phyloP scores from a whole-genome alignment of 2,797 vertebrate genomes.

The Alcedo quadribrachys region DNA sequence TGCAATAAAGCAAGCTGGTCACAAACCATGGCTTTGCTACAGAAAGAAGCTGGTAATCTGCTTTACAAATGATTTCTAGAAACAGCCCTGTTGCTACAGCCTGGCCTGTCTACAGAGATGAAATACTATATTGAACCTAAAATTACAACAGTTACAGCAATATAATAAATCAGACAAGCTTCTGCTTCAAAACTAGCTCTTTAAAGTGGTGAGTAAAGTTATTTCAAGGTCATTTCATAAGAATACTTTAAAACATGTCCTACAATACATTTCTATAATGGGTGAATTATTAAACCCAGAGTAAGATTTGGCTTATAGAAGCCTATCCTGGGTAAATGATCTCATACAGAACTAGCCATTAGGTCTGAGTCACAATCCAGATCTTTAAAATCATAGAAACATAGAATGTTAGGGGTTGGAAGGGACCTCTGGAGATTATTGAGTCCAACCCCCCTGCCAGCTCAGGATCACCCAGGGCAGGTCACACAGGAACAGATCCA shows the following conservation, averaged over 20 bases:
- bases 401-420: too few species aligned
- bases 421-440: too few species aligned
- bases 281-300: background rate
- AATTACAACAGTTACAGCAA: background rate
- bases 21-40: background rate
- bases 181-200: background rate
- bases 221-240: background rate
- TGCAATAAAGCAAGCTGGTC: background rate
- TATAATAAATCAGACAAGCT: background rate
- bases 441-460: too few species aligned
- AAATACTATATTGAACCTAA: background rate
- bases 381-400: background rate
- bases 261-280: background rate
- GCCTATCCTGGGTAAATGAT: background rate
- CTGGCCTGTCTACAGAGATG: background rate
- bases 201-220: background rate
- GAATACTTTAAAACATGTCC: background rate
- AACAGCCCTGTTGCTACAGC: background rate
- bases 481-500: too few species aligned
- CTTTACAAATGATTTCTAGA: background rate
- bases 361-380: background rate
- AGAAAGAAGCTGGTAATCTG: background rate
- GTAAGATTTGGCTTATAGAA: background rate
- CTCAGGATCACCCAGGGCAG: too few species aligned
- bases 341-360: background rate